These are phyloP conservation scores for Rhabdornis inornatus DNA, from an alignment of 2,113 vertebrate genomes.

Conservation along the genomic window DNA sequence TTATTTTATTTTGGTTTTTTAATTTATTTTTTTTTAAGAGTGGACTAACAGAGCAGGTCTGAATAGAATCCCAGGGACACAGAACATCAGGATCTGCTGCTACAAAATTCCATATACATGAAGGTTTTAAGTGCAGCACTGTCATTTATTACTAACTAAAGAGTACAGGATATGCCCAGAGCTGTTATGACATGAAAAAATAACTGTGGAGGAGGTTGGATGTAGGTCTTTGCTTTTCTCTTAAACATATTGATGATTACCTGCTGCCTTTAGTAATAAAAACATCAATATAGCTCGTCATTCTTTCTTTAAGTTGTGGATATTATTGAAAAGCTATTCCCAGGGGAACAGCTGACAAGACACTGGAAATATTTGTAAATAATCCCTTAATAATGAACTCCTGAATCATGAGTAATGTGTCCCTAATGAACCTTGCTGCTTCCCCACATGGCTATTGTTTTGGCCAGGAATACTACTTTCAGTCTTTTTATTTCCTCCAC, in stretches of 20 bases:
- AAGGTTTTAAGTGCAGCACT: not conserved
- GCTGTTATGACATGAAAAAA: not conserved
- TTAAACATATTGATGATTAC: not conserved
- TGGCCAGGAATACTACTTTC: not conserved
- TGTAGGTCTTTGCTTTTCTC: not conserved
- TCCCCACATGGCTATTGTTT: not conserved
- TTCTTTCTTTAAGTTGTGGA: not conserved
- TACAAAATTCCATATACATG: not conserved
- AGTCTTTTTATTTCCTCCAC: slow-evolving; percentile 33
- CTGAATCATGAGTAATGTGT: not conserved
- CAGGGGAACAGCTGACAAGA: not conserved
- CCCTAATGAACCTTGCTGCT: not conserved
- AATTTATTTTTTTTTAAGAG: not conserved
- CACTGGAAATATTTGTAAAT: not conserved
- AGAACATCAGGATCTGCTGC: not conserved
- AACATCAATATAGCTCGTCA: not conserved
- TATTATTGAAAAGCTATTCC: not conserved
- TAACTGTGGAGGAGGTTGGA: not conserved
- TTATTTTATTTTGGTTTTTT: not conserved
- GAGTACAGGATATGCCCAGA: not conserved
- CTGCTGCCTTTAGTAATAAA: not conserved
- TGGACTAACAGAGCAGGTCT: not conserved
- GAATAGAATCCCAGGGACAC: not conserved
- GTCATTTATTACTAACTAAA: not conserved
- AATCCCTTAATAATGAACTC: not conserved